Evolutionary conservation across 2,113 vertebrate species (phyloP).

Genomic region (Carassius carassius): DNA sequence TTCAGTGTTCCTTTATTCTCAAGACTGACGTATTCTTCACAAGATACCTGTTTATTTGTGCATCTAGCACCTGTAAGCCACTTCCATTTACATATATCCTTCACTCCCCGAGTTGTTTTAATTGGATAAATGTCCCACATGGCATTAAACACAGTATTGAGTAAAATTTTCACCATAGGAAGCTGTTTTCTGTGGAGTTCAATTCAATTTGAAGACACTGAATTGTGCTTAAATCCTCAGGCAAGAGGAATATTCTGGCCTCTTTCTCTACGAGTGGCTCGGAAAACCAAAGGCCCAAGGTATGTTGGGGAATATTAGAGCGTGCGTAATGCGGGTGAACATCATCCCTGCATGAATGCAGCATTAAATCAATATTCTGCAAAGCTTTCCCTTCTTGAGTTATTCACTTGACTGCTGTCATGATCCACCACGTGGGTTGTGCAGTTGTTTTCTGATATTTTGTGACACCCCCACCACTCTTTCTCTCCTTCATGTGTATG

Average conservation of each 20-base stretch:
- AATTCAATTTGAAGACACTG: conserved; percentile 47
- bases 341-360: conserved; percentile 84
- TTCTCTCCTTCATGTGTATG: conserved; percentile 55
- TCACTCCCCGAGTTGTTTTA: not conserved
- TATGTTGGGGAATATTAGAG: conserved; percentile 86
- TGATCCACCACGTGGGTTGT: conserved; percentile 81
- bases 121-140: not conserved
- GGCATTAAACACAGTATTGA: not conserved
- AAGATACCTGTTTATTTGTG: not conserved
- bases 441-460: conserved; percentile 68
- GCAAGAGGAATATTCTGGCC: conserved; percentile 42
- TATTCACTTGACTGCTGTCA: conserved; percentile 88
- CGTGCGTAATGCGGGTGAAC: conserved; percentile 85
- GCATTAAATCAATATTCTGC: conserved; percentile 95
- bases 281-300: conserved; percentile 80
- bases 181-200: conserved; percentile 27
- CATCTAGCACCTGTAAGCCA: not conserved
- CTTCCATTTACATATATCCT: not conserved
- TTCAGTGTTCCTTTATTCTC: not conserved
- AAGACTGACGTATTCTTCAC: not conserved
- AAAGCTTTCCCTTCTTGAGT: conserved; percentile 88
- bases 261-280: conserved; percentile 58
- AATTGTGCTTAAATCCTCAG: not conserved
- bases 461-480: conserved; percentile 70
- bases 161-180: conserved; percentile 10